Conservation (phyloP, 1,140 invertebrate genomes). For the Lamellibrachia luymesi region DNA sequence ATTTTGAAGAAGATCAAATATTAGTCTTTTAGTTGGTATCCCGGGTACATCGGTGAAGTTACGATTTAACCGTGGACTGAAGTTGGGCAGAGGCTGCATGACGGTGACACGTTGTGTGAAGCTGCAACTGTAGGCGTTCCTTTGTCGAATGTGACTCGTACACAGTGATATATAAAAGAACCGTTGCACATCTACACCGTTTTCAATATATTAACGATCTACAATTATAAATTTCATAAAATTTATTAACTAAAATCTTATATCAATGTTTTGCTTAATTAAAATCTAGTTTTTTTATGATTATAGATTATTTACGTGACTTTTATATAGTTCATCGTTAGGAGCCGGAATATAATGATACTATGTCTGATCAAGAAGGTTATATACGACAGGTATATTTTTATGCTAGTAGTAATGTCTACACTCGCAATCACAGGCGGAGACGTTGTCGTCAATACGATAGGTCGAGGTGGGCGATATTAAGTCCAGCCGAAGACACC, state of each 20-base stretch:
- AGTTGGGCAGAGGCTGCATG: not conserved
- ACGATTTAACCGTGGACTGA: not conserved
- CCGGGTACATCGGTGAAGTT: not conserved
- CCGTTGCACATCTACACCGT: not conserved
- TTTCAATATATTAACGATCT: not conserved
- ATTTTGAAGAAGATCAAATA: not conserved
- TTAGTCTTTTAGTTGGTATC: not conserved
- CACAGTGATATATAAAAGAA: not conserved
- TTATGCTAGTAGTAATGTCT: not conserved
- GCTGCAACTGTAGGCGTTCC: not conserved
- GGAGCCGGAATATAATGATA: not conserved
- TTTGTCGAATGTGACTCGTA: not conserved
- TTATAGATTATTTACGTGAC: not conserved
- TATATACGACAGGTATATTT: not conserved
- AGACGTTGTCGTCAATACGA: not conserved
- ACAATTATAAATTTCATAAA: too few species aligned
- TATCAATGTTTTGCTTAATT: not conserved
- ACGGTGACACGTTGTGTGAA: not conserved
- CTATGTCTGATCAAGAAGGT: not conserved
- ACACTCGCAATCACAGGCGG: not conserved
- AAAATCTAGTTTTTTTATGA: not conserved
- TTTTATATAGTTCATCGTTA: not conserved
- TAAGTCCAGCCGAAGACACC: constrained; percentile 36
- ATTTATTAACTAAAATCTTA: not conserved
- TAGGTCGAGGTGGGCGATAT: not conserved